phyloP scores from a whole-genome alignment of 2,888 invertebrate species.

The Cartodere bifasciata region DNA sequence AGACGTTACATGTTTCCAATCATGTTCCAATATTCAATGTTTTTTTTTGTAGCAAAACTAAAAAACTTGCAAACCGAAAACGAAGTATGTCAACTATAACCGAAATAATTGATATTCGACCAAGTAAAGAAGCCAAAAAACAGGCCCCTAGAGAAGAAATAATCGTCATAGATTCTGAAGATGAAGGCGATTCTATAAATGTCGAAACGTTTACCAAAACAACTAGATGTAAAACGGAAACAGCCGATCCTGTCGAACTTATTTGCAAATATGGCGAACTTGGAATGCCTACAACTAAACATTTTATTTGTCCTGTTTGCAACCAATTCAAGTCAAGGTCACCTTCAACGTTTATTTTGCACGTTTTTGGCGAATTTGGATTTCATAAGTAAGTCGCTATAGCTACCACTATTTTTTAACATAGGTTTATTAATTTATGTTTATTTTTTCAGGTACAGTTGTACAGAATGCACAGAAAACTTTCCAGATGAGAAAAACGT shows the following conservation, averaged over 20 bases:
- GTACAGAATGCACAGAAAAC: conserved; percentile 45
- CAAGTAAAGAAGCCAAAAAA: too few species aligned
- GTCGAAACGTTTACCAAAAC: too few species aligned
- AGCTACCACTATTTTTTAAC: conserved; percentile 7
- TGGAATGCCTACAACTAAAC: conserved; percentile 41
- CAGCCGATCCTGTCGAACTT: conserved; percentile 7
- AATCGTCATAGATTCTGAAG: too few species aligned
- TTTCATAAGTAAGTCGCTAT: conserved; percentile 45
- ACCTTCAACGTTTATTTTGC: conserved; percentile 48
- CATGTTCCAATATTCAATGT: too few species aligned
- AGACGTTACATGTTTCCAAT: too few species aligned
- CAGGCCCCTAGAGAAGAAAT: too few species aligned
- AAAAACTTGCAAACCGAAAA: too few species aligned
- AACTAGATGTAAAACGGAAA: too few species aligned
- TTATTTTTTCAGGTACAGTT: conserved; percentile 42
- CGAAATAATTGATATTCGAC: too few species aligned
- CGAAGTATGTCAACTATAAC: too few species aligned
- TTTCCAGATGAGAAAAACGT: conserved; percentile 45
- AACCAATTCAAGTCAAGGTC: conserved; percentile 42
- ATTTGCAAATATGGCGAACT: conserved; percentile 24
- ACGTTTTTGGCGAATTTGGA: conserved; percentile 53
- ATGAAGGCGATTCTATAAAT: too few species aligned
- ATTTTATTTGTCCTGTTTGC: conserved; percentile 50
- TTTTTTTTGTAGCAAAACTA: too few species aligned
- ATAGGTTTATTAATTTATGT: background rate